A percentile compares a stretch with the other conserved stretches of the same genome.
phyloP scores from a whole-genome alignment of 2,113 vertebrate genomes.

The Hippoglossus stenolepis region DNA sequence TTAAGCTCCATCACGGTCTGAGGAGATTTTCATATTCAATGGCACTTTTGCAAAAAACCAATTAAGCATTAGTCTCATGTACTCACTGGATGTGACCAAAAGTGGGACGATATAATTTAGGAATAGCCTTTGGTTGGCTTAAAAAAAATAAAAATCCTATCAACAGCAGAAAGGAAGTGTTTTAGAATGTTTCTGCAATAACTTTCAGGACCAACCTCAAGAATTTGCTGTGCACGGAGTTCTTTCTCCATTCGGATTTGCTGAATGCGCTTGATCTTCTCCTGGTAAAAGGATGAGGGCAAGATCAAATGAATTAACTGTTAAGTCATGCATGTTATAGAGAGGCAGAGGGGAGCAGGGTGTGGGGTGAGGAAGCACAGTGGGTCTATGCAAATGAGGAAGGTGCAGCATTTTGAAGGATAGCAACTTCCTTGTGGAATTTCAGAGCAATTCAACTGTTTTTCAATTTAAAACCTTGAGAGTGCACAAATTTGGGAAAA shows the following conservation, averaged over 20 bases:
- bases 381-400: constrained; percentile 55
- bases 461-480: constrained; percentile 34
- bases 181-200: constrained; percentile 71
- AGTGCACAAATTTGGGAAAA: constrained; percentile 15
- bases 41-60: constrained; percentile 65
- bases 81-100: constrained; percentile 51
- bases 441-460: constrained; percentile 42
- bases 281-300: constrained; percentile 81
- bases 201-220: constrained; percentile 88
- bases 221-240: constrained; percentile 95
- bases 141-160: constrained; percentile 56
- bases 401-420: constrained; percentile 48
- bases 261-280: constrained; percentile 97
- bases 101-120: constrained; percentile 59
- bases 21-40: constrained; percentile 75
- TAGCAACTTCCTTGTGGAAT: constrained; percentile 40
- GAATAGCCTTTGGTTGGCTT: constrained; percentile 63
- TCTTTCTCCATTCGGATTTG: constrained; percentile 97
- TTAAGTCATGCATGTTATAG: constrained; percentile 74
- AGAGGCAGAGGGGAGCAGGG: constrained; percentile 10
- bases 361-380: constrained; percentile 34
- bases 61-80: constrained; percentile 72
- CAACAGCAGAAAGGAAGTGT: constrained; percentile 69
- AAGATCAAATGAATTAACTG: constrained; percentile 70
- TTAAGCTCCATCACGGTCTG: constrained; percentile 65